Percentiles rank a stretch among this genome's conserved stretches.
phyloP scores from a whole-genome alignment of 1,140 invertebrate genomes.

The Panulirus ornatus region DNA sequence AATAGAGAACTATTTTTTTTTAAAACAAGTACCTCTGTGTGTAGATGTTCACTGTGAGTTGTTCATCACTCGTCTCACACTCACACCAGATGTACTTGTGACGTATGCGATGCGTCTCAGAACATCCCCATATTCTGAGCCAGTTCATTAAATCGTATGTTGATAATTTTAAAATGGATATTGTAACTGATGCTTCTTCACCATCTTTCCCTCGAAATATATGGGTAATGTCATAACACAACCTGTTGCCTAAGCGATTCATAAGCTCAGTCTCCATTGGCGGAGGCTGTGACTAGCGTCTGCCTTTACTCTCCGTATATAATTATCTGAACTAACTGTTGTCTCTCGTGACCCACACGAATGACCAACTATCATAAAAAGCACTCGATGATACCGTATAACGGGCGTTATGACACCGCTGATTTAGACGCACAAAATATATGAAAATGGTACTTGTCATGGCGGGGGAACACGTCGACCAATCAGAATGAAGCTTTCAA shows the following conservation, averaged over 20 bases:
- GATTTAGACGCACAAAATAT: slow-evolving; percentile 76
- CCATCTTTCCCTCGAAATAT: slow-evolving; percentile 18
- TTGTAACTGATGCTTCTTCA: background rate
- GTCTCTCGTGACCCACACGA: background rate
- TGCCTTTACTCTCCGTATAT: background rate
- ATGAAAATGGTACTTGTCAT: slow-evolving; percentile 34
- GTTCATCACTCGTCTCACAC: too few species aligned
- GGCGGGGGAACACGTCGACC: slow-evolving; percentile 2
- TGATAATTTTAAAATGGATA: background rate
- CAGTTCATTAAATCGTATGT: too few species aligned
- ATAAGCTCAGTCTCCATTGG: slow-evolving; percentile 13
- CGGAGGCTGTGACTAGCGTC: slow-evolving; percentile 16
- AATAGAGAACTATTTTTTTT: background rate
- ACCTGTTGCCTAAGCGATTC: slow-evolving; percentile 23
- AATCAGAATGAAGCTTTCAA: slow-evolving; percentile 21
- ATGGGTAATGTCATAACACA: slow-evolving; percentile 60
- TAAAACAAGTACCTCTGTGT: background rate
- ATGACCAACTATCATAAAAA: background rate
- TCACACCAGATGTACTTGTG: background rate
- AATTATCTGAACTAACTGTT: background rate
- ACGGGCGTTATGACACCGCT: slow-evolving; percentile 77
- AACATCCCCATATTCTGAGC: background rate
- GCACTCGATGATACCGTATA: background rate
- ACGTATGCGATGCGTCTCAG: background rate
- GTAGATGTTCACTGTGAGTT: background rate